Conservation (phyloP, 2,113 vertebrate genomes). For the Phaetusa simplex region DNA sequence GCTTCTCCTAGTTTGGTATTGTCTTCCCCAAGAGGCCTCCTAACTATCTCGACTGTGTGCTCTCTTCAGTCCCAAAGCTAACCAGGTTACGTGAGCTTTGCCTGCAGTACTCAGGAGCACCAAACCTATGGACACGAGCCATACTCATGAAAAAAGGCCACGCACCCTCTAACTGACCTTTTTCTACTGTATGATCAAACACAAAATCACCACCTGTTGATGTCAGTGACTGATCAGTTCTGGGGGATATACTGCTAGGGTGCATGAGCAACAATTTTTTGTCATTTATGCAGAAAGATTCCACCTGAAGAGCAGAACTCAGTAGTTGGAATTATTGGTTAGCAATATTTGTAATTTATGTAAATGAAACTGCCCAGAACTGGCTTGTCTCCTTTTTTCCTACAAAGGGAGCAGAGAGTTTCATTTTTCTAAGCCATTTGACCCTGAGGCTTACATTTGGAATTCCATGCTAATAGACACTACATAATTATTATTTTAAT, state of each 20-base stretch:
- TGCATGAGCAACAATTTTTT: not conserved
- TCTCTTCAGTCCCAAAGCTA: not conserved
- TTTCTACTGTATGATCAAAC: not conserved
- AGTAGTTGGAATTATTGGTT: not conserved
- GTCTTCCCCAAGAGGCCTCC: not conserved
- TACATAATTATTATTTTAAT: constrained; percentile 54
- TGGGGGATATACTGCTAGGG: not conserved
- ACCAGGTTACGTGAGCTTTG: not conserved
- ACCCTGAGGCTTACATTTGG: constrained; percentile 47
- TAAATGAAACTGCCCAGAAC: constrained; percentile 5
- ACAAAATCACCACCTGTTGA: not conserved
- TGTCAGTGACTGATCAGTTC: not conserved
- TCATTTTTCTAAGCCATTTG: constrained; percentile 17
- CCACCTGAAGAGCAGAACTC: not conserved
- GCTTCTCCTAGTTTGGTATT: not conserved
- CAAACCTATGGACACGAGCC: not conserved
- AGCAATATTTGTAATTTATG: constrained; percentile 2
- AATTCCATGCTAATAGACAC: constrained; percentile 31
- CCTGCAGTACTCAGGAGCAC: no score
- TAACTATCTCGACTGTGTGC: not conserved
- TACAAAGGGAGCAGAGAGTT: not conserved
- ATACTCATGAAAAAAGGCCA: not conserved
- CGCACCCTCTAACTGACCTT: not conserved
- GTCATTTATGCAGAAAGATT: not conserved
- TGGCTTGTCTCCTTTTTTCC: not conserved